These are phyloP conservation scores for Hypocryptadius cinnamomeus DNA, from an alignment of 2,113 vertebrate species.

Conservation along the genomic window DNA sequence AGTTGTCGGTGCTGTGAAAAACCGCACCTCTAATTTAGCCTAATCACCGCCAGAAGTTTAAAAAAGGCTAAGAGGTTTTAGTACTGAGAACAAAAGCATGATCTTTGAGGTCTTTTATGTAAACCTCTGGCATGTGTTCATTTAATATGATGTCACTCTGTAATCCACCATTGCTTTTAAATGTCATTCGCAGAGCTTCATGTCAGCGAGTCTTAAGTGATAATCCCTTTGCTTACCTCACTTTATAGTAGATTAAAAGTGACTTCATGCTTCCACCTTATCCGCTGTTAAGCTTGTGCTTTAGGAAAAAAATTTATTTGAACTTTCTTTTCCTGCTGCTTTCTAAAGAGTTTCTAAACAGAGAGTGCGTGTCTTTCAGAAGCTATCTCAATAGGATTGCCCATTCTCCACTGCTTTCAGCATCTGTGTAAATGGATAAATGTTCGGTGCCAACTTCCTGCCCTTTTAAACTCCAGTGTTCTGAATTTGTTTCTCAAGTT, in stretches of 20 bases:
- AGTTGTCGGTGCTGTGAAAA: neutral
- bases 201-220: slow-evolving; percentile 50
- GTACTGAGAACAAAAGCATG: slow-evolving; percentile 9
- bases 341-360: slow-evolving; percentile 42
- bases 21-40: neutral
- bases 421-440: neutral
- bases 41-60: neutral
- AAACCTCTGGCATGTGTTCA: slow-evolving; percentile 46
- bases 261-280: slow-evolving; percentile 52
- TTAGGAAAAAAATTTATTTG: slow-evolving; percentile 38
- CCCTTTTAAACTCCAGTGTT: neutral
- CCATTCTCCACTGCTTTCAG: neutral
- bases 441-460: neutral
- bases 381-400: neutral
- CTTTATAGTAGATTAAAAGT: slow-evolving; percentile 58
- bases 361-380: neutral
- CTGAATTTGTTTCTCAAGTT: neutral
- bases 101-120: slow-evolving; percentile 39
- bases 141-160: slow-evolving; percentile 51
- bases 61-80: neutral
- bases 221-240: slow-evolving; percentile 62
- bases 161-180: slow-evolving; percentile 61
- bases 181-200: slow-evolving; percentile 55
- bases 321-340: slow-evolving; percentile 25
- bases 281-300: slow-evolving; percentile 23